These are phyloP conservation scores for Cynopterus sphinx DNA, from an alignment of 2,797 vertebrate species.

Conservation along the genomic window DNA sequence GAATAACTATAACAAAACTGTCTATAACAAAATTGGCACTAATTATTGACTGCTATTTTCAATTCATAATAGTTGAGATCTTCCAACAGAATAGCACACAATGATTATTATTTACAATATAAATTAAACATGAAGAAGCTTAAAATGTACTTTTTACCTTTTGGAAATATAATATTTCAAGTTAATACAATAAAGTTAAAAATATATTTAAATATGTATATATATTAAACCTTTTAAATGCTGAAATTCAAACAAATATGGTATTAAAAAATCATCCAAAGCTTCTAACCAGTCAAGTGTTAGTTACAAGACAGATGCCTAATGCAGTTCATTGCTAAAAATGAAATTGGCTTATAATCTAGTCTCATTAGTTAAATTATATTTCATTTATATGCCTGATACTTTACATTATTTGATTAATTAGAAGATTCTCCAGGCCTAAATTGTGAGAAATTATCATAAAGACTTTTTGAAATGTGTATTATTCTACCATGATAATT, in stretches of 20 bases:
- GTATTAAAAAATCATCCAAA: not conserved
- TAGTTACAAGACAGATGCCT: not conserved
- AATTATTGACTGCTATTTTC: not conserved
- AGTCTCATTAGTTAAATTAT: constrained; percentile 31
- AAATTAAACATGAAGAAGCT: not conserved
- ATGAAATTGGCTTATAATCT: not conserved
- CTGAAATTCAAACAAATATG: not conserved
- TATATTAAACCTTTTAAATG: too few species aligned
- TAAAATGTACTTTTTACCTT: not conserved
- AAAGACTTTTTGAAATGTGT: not conserved
- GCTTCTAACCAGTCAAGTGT: not conserved
- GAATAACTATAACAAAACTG: not conserved
- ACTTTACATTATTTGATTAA: not conserved
- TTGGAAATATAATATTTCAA: not conserved
- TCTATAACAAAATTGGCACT: not conserved
- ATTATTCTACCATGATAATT: not conserved
- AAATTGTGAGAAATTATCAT: not conserved
- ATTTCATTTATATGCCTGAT: not conserved
- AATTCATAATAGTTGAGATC: not conserved
- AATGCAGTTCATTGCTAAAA: constrained; percentile 12
- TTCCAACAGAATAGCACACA: not conserved
- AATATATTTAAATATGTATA: not conserved
- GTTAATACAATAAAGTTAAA: not conserved
- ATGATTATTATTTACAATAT: not conserved
- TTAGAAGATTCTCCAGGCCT: not conserved